Conservation (phyloP, 2,113 vertebrate species). For the Forbesichthys agassizii region DNA sequence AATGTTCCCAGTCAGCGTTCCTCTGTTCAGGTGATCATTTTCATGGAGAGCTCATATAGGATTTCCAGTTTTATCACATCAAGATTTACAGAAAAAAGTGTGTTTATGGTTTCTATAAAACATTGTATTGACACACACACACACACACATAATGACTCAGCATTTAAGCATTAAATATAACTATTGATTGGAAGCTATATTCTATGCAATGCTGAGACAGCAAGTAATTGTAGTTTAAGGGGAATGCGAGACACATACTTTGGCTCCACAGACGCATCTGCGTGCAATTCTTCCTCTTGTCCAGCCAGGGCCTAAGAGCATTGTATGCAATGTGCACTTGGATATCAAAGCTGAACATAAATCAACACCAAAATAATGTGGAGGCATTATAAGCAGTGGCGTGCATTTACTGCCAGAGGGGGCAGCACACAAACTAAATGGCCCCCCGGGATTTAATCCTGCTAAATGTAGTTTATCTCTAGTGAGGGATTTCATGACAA, state of each 20-base stretch:
- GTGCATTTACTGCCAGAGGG: too few species aligned
- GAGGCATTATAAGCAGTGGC: not conserved
- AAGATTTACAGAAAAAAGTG: too few species aligned
- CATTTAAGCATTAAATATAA: not conserved
- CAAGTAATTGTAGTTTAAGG: not conserved
- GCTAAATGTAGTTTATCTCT: too few species aligned
- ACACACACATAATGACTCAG: not conserved
- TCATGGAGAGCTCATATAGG: too few species aligned
- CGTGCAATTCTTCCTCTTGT: constrained; percentile 76
- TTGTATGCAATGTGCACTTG: constrained; percentile 9
- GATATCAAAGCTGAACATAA: constrained; percentile 18
- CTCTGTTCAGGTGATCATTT: constrained; percentile 34
- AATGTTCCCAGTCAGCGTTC: constrained; percentile 79
- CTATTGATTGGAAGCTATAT: not conserved
- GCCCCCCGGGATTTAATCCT: too few species aligned
- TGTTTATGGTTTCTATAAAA: too few species aligned
- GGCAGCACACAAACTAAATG: too few species aligned
- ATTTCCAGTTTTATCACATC: too few species aligned
- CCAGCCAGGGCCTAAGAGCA: constrained; percentile 65
- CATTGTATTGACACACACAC: too few species aligned
- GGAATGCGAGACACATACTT: constrained; percentile 76
- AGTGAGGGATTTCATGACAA: too few species aligned
- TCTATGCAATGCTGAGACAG: not conserved
- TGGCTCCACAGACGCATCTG: constrained; percentile 79
- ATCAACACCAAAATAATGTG: not conserved